Evolutionary conservation across 2,797 vertebrate genomes (phyloP), one percentile per base, ranked within the genome.

Genomic region (Cyclopterus lumpus): DNA sequence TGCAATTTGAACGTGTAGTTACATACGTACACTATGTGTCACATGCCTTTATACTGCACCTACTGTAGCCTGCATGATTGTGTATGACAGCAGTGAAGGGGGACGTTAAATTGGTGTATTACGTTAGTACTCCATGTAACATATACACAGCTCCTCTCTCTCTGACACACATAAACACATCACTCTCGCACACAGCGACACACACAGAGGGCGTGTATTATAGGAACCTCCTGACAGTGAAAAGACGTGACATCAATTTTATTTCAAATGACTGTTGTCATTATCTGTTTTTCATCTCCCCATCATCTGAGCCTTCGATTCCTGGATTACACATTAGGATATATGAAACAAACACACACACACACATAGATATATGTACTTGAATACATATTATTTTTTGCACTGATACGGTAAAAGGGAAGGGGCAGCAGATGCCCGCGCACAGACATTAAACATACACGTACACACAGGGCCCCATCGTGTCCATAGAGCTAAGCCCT

Each of bases 241-340:
- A 85, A 83, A 92, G 73, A 86, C 71, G 76, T 75, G 79, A 88
- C 81, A 90, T 90, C 88, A 88, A 90, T 89, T 90, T 88, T 61
- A 85, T 79, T 87, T 81, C 69, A 90, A 92, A 88, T 87, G 78
- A 87, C 60, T 88, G 59, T 81, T 88, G 85, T 91, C 83, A 87
- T 84, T 76, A 89, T 90, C 74, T 5, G 48, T 83, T 88, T 84
- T 85, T 86, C 77, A 86, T 87, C 75, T 84, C 55, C 66, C 67
- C 70, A 84, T 88, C 75, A 85, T 85, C 65, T 77, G 38, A 55
- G 55, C 63, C 55, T 63, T 20, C 51, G 63, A 46, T 76, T 86
- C 65, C 73, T 71, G 75, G 18, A 24, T 73, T 1, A 8, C 60
- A 75, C 32, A 83, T 81, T 76, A 72, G 65, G 65, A 74, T 67